A percentile compares a stretch with the other conserved stretches of the same genome.
phyloP scores from a whole-genome alignment of 1,140 invertebrate genomes.

The Bombus balteatus region DNA sequence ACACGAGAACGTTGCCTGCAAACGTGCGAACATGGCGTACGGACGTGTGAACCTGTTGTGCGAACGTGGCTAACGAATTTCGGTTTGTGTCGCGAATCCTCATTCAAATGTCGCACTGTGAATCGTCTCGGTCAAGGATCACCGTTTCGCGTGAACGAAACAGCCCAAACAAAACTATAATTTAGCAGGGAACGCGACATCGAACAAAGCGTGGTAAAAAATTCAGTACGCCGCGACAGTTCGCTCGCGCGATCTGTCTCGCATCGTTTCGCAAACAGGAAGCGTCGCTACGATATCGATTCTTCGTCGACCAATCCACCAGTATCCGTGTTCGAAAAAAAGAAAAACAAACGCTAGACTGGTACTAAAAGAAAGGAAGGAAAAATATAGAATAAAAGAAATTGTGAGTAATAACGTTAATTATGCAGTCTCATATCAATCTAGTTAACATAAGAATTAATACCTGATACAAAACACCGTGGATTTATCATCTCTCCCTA shows the following conservation, averaged over 20 bases:
- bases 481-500: no score
- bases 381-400: not conserved
- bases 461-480: no score
- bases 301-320: not conserved
- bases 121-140: not conserved
- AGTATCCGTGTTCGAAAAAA: not conserved
- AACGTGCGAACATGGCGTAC: no score
- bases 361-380: not conserved
- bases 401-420: no score
- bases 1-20: no score
- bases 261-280: constrained; percentile 12
- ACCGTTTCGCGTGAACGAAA: not conserved
- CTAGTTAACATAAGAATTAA: no score
- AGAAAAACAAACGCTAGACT: not conserved
- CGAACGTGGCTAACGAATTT: no score
- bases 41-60: no score
- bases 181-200: not conserved
- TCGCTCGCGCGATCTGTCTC: constrained; percentile 14
- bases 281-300: not conserved
- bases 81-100: no score
- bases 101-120: no score
- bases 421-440: no score
- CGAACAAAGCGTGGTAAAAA: constrained; percentile 4
- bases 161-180: constrained; percentile 22
- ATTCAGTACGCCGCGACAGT: constrained; percentile 1